Evolutionary conservation across 2,888 invertebrate genomes (phyloP).

Genomic region (Thereva nobilitata): DNA sequence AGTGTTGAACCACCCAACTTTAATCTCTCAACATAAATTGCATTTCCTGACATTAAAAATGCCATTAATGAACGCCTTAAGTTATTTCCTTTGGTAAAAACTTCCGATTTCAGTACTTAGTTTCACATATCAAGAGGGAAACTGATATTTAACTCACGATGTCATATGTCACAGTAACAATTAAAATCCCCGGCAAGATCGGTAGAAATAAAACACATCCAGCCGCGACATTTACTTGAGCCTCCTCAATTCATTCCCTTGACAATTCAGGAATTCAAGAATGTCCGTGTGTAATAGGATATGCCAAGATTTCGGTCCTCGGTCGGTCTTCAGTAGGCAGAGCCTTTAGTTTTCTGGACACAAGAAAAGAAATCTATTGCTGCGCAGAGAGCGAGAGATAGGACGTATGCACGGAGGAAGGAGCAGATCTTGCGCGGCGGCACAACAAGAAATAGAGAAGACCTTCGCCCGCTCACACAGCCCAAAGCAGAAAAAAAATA

Average conservation of each 20-base stretch:
- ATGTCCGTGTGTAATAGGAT: slow-evolving; percentile 23
- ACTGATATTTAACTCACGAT: slow-evolving; percentile 7
- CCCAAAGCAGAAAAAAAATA: too few relatives aligned
- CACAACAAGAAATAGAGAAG: slow-evolving; percentile 26
- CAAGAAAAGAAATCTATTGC: too few relatives aligned
- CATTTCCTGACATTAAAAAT: too few relatives aligned
- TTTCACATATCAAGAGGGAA: too few relatives aligned
- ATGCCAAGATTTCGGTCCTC: neutral
- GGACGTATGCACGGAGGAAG: slow-evolving; percentile 3
- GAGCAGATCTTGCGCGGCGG: slow-evolving; percentile 28
- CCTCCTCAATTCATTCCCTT: neutral
- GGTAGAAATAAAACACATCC: neutral
- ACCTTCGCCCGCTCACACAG: neutral
- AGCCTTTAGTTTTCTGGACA: neutral
- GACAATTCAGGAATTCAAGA: slow-evolving; percentile 17
- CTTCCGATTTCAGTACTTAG: too few relatives aligned
- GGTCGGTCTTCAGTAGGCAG: slow-evolving; percentile 15
- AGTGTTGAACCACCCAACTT: too few relatives aligned
- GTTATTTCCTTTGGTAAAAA: too few relatives aligned
- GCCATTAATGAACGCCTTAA: too few relatives aligned
- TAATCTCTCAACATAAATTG: too few relatives aligned
- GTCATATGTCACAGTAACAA: slow-evolving; percentile 22
- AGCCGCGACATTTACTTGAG: neutral
- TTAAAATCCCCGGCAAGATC: neutral
- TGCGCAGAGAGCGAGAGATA: neutral